Evolutionary conservation across 2,113 vertebrate species (phyloP).

Genomic region (Polypterus senegalus): DNA sequence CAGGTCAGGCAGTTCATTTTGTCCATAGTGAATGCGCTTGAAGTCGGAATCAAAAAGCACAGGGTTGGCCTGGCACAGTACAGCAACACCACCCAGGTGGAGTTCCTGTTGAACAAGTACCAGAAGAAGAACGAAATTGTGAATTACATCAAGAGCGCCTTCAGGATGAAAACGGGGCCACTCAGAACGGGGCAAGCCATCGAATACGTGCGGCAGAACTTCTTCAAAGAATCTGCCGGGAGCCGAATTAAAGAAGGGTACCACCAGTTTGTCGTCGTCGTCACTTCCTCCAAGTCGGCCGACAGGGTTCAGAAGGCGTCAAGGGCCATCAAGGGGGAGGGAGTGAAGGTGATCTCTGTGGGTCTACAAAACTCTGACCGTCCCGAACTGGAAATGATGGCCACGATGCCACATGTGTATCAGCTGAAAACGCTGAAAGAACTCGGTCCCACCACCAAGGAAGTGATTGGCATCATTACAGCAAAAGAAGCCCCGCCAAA

Average conservation of each 20-base stretch:
- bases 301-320: constrained; percentile 32
- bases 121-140: constrained; percentile 32
- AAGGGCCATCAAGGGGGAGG: constrained; percentile 35
- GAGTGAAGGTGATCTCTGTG: constrained; percentile 43
- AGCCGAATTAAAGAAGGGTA: constrained; percentile 41
- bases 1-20: constrained; percentile 30
- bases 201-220: constrained; percentile 27
- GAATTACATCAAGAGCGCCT: constrained; percentile 20
- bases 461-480: constrained; percentile 32
- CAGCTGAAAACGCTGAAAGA: constrained; percentile 8
- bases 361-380: constrained; percentile 28
- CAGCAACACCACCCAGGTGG: constrained; percentile 24
- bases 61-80: constrained; percentile 63
- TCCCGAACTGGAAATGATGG: constrained; percentile 27
- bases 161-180: constrained; percentile 26
- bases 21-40: constrained; percentile 33
- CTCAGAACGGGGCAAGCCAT: constrained; percentile 40
- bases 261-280: constrained; percentile 47
- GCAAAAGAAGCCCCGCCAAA: constrained; percentile 5
- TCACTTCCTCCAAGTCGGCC: constrained; percentile 47
- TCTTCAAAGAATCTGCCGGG: constrained; percentile 43
- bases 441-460: neutral
- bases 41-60: constrained; percentile 37
- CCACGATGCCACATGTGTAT: constrained; percentile 20
- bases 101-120: constrained; percentile 51